These are phyloP conservation scores for Drosophila seclusa DNA, from an alignment of 2,888 invertebrate genomes.

Conservation along the genomic window DNA sequence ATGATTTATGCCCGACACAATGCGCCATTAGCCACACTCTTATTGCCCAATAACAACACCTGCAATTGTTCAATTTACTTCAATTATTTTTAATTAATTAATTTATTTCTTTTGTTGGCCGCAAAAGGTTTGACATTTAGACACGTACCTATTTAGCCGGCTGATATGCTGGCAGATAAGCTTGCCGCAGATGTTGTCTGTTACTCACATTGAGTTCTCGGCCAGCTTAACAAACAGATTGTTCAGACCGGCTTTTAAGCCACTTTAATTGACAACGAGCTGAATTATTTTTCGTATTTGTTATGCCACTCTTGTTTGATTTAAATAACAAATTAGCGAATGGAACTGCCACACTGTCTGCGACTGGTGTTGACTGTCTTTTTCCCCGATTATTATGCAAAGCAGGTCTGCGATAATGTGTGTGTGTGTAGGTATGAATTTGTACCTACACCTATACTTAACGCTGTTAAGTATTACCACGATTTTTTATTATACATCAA, in stretches of 20 bases:
- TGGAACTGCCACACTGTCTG: conserved; percentile 72
- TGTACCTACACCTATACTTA: conserved; percentile 29
- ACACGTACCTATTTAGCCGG: conserved; percentile 31
- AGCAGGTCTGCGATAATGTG: conserved; percentile 60
- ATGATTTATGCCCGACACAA: conserved; percentile 54
- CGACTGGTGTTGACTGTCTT: conserved; percentile 11
- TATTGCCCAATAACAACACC: conserved; percentile 61
- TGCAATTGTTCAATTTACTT: conserved; percentile 23
- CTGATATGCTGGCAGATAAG: conserved; percentile 29
- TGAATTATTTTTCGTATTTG: conserved; percentile 18
- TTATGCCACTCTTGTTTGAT: conserved; percentile 38
- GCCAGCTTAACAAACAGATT: conserved; percentile 1
- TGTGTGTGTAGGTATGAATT: background rate
- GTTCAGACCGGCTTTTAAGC: conserved; percentile 28
- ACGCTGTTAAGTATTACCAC: conserved; percentile 31
- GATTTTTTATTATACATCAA: conserved; percentile 53
- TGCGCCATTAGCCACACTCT: conserved; percentile 43
- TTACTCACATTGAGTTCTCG: conserved; percentile 30
- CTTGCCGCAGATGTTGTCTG: conserved; percentile 17
- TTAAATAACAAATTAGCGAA: conserved; percentile 70
- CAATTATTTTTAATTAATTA: conserved; percentile 23
- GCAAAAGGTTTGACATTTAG: conserved; percentile 52
- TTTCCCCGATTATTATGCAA: conserved; percentile 68
- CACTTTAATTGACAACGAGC: conserved; percentile 50
- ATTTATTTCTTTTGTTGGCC: conserved; percentile 35